phyloP scores from a whole-genome alignment of 2,113 vertebrate species.

The Melanerpes formicivorus region DNA sequence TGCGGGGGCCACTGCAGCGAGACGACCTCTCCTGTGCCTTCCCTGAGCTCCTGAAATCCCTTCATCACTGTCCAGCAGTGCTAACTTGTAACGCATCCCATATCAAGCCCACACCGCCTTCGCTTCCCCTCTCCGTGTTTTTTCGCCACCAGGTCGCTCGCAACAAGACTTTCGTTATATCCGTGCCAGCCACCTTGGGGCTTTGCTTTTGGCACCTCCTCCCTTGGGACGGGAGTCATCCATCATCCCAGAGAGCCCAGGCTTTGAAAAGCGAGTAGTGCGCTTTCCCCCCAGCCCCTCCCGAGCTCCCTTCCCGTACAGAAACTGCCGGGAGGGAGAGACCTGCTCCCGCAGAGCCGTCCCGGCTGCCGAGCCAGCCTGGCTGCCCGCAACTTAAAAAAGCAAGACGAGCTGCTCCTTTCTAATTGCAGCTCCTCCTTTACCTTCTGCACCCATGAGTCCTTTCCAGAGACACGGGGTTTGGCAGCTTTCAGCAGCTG shows the following conservation, averaged over 20 bases:
- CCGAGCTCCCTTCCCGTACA: fast-evolving
- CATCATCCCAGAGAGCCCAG: fast-evolving
- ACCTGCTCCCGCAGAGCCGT: not conserved
- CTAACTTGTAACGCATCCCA: not conserved
- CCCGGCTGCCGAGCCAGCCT: not conserved
- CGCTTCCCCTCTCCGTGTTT: not conserved
- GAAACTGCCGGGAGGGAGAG: not conserved
- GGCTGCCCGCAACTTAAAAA: not conserved
- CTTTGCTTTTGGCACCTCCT: not conserved
- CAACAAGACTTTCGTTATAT: not conserved
- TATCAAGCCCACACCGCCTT: not conserved
- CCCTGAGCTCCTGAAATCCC: not conserved
- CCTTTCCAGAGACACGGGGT: constrained; percentile 24
- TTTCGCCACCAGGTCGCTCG: not conserved
- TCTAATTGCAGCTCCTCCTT: not conserved
- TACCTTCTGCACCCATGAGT: constrained; percentile 41
- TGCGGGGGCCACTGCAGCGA: too few species aligned
- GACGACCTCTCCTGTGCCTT: not conserved
- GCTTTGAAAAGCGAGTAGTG: not conserved
- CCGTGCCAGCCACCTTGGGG: not conserved
- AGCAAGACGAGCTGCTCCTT: not conserved
- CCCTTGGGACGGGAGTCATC: not conserved
- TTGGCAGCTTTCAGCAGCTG: constrained; percentile 75
- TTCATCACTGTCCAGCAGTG: not conserved
- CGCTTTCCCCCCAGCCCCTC: fast-evolving